A percentile compares a stretch with the other conserved stretches of the same genome.
These are phyloP conservation scores for Conus betulinus DNA, from an alignment of 1,140 invertebrate species.

Conservation along the genomic window DNA sequence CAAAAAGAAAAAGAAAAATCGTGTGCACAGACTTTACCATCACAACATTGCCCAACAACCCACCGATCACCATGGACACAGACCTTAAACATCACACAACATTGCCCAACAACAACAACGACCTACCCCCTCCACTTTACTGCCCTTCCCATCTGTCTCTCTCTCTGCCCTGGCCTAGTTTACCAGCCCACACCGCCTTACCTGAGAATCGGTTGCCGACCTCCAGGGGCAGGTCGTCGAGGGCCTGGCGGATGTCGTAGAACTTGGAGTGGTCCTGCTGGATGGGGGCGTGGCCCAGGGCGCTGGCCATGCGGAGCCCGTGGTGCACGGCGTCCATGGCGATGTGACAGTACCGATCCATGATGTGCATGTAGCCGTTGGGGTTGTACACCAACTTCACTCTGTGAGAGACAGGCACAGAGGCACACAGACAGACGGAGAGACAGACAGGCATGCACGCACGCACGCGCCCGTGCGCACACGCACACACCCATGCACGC, in stretches of 20 bases:
- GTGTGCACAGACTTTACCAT: not conserved
- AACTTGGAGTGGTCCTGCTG: slow-evolving; percentile 32
- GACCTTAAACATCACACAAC: not conserved
- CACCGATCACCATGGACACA: not conserved
- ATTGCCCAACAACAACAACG: no score
- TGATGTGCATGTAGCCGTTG: slow-evolving; percentile 78
- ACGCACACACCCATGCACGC: no score
- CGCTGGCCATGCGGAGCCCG: slow-evolving; percentile 7
- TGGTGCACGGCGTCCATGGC: slow-evolving; percentile 34
- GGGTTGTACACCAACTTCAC: slow-evolving; percentile 84
- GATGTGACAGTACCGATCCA: slow-evolving; percentile 77
- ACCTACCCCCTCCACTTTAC: no score
- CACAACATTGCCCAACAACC: not conserved
- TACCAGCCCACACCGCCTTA: not conserved
- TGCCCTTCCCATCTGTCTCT: no score
- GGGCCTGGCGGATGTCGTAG: not conserved
- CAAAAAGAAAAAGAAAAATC: not conserved
- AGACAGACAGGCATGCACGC: not conserved
- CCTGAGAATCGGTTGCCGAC: slow-evolving; percentile 22
- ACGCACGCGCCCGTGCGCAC: not conserved
- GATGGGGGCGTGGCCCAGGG: not conserved
- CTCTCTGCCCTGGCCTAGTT: no score
- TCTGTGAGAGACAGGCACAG: slow-evolving; percentile 67
- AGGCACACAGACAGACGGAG: not conserved
- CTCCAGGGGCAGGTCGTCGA: not conserved